Percentiles rank a stretch among this genome's conserved stretches.
These are phyloP conservation scores for Vimba vimba DNA, from an alignment of 2,113 vertebrate genomes.

Conservation along the genomic window DNA sequence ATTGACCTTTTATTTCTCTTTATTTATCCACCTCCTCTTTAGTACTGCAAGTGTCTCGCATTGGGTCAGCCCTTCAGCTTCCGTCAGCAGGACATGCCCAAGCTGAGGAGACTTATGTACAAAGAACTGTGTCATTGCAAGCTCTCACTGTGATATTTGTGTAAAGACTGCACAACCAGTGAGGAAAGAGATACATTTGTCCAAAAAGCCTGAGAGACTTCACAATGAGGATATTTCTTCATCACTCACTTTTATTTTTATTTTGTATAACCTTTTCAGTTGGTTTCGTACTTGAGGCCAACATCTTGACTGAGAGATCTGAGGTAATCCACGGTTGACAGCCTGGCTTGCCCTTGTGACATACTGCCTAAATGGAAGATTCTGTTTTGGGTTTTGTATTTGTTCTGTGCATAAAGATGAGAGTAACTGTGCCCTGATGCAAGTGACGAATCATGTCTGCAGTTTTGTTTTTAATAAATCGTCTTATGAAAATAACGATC, in stretches of 20 bases:
- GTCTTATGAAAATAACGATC: constrained; percentile 26
- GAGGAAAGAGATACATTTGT: constrained; percentile 44
- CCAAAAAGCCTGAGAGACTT: constrained; percentile 46
- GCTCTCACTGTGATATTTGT: constrained; percentile 83
- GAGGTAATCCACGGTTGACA: neutral
- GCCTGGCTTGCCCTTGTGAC: neutral
- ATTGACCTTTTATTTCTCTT: neutral
- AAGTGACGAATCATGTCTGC: constrained; percentile 52
- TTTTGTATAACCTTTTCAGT: constrained; percentile 60
- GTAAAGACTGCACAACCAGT: constrained; percentile 15
- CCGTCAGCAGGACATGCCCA: constrained; percentile 92
- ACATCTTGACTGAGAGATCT: constrained; percentile 50
- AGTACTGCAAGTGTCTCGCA: constrained; percentile 94
- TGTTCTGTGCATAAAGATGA: constrained; percentile 66
- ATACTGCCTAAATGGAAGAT: constrained; percentile 5
- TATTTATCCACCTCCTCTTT: constrained; percentile 29
- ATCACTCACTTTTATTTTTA: constrained; percentile 48
- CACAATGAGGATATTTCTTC: constrained; percentile 49
- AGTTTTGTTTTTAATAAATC: constrained; percentile 64
- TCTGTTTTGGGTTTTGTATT: constrained; percentile 36
- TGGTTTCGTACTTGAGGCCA: constrained; percentile 68
- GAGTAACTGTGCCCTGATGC: constrained; percentile 58
- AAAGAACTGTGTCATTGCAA: constrained; percentile 95
- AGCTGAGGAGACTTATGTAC: constrained; percentile 90
- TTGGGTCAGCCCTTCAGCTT: constrained; percentile 86